Conservation (phyloP, 2,797 vertebrate genomes). For the Cichlasoma orientale region DNA sequence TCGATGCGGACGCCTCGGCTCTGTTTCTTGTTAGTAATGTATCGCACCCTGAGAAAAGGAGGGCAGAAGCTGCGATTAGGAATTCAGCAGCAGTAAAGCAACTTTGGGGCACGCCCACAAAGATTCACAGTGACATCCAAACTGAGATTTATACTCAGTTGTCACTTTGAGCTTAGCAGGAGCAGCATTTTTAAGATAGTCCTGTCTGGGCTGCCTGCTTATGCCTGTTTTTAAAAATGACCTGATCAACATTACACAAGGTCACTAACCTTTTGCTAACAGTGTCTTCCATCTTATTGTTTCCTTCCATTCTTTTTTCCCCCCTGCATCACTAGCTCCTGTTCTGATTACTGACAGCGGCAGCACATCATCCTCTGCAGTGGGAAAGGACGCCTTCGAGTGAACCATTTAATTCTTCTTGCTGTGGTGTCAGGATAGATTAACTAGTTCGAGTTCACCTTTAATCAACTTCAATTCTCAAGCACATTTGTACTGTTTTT, state of each 20-base stretch:
- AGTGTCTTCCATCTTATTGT: constrained; percentile 22
- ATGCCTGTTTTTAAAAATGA: not conserved
- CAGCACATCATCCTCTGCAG: constrained; percentile 46
- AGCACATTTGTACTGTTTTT: not conserved
- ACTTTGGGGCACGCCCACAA: constrained; percentile 13
- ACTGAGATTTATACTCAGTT: not conserved
- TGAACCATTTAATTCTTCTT: constrained; percentile 42
- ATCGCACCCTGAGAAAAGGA: constrained; percentile 14
- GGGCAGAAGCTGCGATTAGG: constrained; percentile 19
- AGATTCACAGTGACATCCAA: not conserved
- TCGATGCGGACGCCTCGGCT: constrained; percentile 22
- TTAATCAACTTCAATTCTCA: constrained; percentile 13
- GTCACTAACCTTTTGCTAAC: constrained; percentile 12
- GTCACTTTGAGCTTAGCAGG: not conserved
- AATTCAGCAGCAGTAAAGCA: constrained; percentile 25
- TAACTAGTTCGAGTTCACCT: constrained; percentile 16
- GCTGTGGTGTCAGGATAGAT: constrained; percentile 20
- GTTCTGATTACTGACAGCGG: constrained; percentile 46
- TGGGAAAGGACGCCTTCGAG: constrained; percentile 37
- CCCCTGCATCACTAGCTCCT: constrained; percentile 17
- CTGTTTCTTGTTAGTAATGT: constrained; percentile 41
- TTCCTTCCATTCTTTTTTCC: constrained; percentile 4
- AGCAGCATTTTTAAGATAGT: not conserved
- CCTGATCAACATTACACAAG: constrained; percentile 11
- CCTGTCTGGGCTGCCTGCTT: not conserved